phyloP scores from a whole-genome alignment of 2,797 vertebrate genomes.

The Cyprinella venusta region DNA sequence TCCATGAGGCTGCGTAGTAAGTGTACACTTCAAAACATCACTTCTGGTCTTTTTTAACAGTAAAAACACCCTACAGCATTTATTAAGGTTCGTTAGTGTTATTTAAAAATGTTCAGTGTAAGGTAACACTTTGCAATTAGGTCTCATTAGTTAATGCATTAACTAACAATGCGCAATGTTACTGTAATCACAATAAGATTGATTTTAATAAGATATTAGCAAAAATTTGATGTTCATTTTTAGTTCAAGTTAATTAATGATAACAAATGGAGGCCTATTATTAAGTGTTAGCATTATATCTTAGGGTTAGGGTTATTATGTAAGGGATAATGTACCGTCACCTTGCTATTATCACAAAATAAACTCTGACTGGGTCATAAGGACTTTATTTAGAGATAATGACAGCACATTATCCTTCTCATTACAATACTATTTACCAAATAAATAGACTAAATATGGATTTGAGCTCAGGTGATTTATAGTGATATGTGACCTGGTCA shows the following conservation, averaged over 20 bases:
- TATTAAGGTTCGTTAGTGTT: background rate
- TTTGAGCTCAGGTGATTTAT: background rate
- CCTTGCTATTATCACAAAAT: background rate
- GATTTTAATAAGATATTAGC: background rate
- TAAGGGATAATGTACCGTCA: background rate
- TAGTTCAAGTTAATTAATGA: too few relatives aligned
- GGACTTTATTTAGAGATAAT: background rate
- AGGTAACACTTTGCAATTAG: background rate
- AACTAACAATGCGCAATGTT: background rate
- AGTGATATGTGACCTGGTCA: background rate
- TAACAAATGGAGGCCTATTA: background rate
- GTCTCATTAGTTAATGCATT: background rate
- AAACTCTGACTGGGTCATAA: background rate
- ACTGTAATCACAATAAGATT: background rate
- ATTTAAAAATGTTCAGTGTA: background rate
- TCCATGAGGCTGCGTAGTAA: conserved; percentile 79
- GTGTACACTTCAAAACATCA: background rate
- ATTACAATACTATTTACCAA: background rate
- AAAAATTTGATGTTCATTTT: background rate
- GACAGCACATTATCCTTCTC: background rate
- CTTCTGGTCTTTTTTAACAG: background rate
- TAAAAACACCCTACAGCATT: background rate
- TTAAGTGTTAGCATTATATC: background rate
- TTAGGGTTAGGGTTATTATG: background rate
- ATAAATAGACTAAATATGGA: background rate